phyloP scores from a whole-genome alignment of 2,888 invertebrate species.

The Pemphredon lugubris region DNA sequence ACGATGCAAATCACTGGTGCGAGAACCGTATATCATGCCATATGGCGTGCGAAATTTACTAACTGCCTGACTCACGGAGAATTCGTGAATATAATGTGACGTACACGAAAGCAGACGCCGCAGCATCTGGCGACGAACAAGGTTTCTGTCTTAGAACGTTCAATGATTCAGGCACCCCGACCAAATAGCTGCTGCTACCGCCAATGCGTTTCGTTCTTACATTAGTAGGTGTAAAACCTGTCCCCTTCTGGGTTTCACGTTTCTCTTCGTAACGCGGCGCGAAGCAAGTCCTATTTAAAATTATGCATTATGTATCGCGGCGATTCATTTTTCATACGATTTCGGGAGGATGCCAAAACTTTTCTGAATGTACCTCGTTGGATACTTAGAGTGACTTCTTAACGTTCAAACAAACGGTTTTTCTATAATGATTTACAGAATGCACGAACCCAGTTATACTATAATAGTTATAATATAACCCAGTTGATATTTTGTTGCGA shows the following conservation, averaged over 20 bases:
- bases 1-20: neutral
- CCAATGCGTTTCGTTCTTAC: constrained; percentile 36
- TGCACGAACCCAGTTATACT: too few relatives aligned
- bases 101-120: constrained; percentile 47
- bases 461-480: too few relatives aligned
- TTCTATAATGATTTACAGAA: too few relatives aligned
- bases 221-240: constrained; percentile 12
- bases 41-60: constrained; percentile 1
- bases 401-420: too few relatives aligned
- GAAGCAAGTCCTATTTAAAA: constrained; percentile 7
- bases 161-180: constrained; percentile 72
- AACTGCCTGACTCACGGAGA: constrained; percentile 1
- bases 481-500: too few relatives aligned
- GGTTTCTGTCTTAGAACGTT: constrained; percentile 76
- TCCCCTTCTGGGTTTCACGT: neutral
- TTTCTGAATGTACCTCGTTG: too few relatives aligned
- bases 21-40: neutral
- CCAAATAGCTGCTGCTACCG: constrained; percentile 57
- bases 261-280: constrained; percentile 16
- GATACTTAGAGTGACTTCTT: too few relatives aligned
- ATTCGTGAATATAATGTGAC: constrained; percentile 71
- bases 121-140: constrained; percentile 64
- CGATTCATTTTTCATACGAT: neutral
- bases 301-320: constrained; percentile 3
- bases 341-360: neutral